Conservation (phyloP, 2,113 vertebrate species). For the Archocentrus centrarchus region DNA sequence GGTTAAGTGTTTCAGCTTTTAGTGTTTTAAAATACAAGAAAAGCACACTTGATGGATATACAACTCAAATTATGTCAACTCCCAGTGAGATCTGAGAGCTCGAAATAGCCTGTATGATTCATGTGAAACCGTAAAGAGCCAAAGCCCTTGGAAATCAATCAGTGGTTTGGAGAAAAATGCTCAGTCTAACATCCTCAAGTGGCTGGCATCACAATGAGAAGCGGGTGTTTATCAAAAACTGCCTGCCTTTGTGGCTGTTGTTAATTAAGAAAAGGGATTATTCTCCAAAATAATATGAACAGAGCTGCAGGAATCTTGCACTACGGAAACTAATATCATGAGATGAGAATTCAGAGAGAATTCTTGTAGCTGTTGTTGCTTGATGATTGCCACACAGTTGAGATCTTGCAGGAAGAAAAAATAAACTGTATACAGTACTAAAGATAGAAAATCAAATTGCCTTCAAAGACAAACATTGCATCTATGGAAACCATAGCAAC, state of each 20-base stretch:
- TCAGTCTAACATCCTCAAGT: slow-evolving; percentile 43
- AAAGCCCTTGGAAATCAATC: slow-evolving; percentile 60
- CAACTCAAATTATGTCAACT: slow-evolving; percentile 3
- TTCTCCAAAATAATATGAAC: slow-evolving; percentile 49
- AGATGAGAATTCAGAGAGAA: not conserved
- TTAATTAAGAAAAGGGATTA: slow-evolving; percentile 66
- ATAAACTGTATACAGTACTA: not conserved
- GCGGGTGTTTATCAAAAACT: slow-evolving; percentile 53
- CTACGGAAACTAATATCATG: slow-evolving; percentile 22
- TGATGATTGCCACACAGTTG: slow-evolving; percentile 1
- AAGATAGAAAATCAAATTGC: slow-evolving; percentile 22
- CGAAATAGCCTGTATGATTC: slow-evolving; percentile 39
- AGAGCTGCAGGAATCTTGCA: not conserved
- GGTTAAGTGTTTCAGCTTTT: not conserved
- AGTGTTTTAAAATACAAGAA: not conserved
- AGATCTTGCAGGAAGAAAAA: slow-evolving; percentile 2
- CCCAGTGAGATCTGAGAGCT: slow-evolving; percentile 9
- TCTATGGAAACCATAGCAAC: slow-evolving; percentile 35
- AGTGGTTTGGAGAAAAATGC: slow-evolving; percentile 47
- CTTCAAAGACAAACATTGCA: not conserved
- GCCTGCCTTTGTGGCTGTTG: slow-evolving; percentile 25
- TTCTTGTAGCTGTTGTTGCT: not conserved
- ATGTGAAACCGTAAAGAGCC: slow-evolving; percentile 40
- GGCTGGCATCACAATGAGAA: slow-evolving; percentile 54
- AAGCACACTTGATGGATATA: slow-evolving; percentile 1